These are phyloP conservation scores for Drosophila insularis DNA, from an alignment of 1,140 invertebrate species.

Conservation along the genomic window DNA sequence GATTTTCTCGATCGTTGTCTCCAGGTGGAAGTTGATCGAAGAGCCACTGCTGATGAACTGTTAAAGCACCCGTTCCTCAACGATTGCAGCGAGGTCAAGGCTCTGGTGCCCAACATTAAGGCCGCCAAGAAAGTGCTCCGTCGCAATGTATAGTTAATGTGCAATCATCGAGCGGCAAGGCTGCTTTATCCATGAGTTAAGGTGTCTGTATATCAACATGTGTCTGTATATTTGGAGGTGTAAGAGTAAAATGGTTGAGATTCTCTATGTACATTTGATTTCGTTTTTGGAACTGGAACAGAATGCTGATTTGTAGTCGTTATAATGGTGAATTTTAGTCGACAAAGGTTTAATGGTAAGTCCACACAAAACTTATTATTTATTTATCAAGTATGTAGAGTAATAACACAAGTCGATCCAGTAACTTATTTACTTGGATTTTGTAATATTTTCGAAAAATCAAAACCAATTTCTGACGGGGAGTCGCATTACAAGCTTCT, in stretches of 20 bases:
- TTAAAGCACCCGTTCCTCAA: constrained; percentile 94
- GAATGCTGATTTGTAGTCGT: constrained; percentile 70
- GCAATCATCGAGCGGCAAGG: constrained; percentile 66
- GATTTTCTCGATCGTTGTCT: constrained; percentile 96
- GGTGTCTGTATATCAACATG: constrained; percentile 10
- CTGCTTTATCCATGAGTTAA: constrained; percentile 67
- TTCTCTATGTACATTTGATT: constrained; percentile 64
- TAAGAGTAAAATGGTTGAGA: constrained; percentile 14
- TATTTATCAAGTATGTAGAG: no score
- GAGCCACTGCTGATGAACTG: constrained; percentile 92
- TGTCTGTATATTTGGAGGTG: constrained; percentile 7
- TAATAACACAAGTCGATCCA: no score
- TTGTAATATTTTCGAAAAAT: neutral
- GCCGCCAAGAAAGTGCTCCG: constrained; percentile 86
- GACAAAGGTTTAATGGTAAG: neutral
- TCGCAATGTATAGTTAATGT: constrained; percentile 79
- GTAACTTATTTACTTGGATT: no score
- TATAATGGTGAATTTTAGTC: constrained; percentile 31
- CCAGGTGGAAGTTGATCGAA: constrained; percentile 94
- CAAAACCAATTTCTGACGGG: neutral
- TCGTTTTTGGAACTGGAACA: constrained; percentile 60
- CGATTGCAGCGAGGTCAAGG: constrained; percentile 91
- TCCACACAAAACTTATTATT: neutral
- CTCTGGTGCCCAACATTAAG: constrained; percentile 94
- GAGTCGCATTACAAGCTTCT: neutral